Evolutionary conservation across 1,140 invertebrate genomes (phyloP).

Genomic region (Oreohelix idahoensis): DNA sequence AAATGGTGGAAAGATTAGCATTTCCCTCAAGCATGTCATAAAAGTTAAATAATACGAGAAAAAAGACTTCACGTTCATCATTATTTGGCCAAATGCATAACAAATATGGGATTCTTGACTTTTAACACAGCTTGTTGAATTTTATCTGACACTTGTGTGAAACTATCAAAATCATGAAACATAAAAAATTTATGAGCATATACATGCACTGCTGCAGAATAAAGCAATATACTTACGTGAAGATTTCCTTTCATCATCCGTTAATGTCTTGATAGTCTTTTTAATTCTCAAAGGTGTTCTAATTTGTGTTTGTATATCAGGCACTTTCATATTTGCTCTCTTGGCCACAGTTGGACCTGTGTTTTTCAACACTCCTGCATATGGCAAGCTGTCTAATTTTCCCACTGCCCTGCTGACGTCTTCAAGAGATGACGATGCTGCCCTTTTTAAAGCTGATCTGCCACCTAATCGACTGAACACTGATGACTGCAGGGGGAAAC

Average conservation of each 20-base stretch:
- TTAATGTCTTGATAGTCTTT: constrained; percentile 11
- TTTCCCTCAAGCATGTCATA: no score
- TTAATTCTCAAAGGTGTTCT: constrained; percentile 13
- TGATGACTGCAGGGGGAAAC: neutral
- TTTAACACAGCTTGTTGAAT: no score
- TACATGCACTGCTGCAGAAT: no score
- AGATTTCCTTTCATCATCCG: neutral
- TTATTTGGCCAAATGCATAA: no score
- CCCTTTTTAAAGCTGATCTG: constrained; percentile 61
- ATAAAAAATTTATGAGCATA: no score
- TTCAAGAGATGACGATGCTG: constrained; percentile 55
- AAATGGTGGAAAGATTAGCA: no score
- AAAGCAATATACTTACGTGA: neutral
- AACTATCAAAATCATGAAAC: no score
- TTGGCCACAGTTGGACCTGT: constrained; percentile 21
- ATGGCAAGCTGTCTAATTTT: constrained; percentile 36
- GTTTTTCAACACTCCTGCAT: constrained; percentile 43
- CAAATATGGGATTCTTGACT: no score
- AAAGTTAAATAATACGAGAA: no score
- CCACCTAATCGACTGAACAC: constrained; percentile 66
- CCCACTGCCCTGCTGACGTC: constrained; percentile 19
- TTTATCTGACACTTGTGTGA: no score
- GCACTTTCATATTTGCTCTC: neutral
- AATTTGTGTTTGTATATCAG: neutral
- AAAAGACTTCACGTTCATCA: no score